Base-by-base conservation (phyloP, 1,140 invertebrate genomes). In the Agraylea sexmaculata region DNA sequence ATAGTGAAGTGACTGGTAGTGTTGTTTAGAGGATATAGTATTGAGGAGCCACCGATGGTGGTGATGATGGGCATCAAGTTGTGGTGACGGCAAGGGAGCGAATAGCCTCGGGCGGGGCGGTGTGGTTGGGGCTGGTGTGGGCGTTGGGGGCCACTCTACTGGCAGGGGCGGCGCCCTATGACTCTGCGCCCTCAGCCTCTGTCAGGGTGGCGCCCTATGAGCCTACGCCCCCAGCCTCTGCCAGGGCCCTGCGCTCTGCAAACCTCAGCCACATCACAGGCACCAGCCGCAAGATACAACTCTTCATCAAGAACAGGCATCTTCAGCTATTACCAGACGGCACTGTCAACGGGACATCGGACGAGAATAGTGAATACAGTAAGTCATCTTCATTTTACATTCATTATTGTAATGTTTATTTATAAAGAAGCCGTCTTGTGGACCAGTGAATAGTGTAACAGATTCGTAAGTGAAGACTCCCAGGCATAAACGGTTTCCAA, bases 231-330 rank as follows among this genome's bases (percentile, higher is more conserved):
- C 57, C 59, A 50, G 57, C 60, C 51, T 59, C 43, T 54, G 53
- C 60, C 57, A 61, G 62, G 53, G 61, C 62, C 53, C 62, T 63
- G 52, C 73, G 80, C 56, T 80, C 78, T 50, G 77, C 80, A 53
- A 78, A 80, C 66, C 65, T 84, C 52, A 79, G 78, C 42, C 75
- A 79, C 57, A 76, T 80, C 54, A 76, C 73, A 15, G 80, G 80
- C 52, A 72, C 74, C 16, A 74, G 75, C 15, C 68, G 80, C 40
- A 83, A 80, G 53, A 83, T 85, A 51, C 78, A 80, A 60, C 74
- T 87, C 70, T 82, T 77, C 63, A 75, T 87, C 56, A 84, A 80
- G 59, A 82, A 85, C 63, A 69, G 74, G 42, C 76, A 80, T 56
- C 68, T 87, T 44, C 82, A 85, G 62, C 68, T 86, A 37, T 55